Percentiles rank a stretch among this genome's conserved stretches.
phyloP scores from a whole-genome alignment of 2,888 invertebrate genomes.

The Apotomis turbidana region DNA sequence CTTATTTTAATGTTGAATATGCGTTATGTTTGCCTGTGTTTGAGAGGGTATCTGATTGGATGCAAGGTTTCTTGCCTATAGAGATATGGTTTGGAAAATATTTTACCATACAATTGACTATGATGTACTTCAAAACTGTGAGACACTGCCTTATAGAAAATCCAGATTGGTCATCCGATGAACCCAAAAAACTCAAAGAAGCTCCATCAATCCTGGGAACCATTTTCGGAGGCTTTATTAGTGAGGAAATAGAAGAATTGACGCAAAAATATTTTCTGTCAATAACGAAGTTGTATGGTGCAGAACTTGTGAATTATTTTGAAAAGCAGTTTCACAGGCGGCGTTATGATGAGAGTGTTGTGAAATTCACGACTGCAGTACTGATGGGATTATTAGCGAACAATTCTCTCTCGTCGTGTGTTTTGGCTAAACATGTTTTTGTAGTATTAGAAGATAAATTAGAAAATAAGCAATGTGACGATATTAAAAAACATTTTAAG shows the following conservation, averaged over 20 bases:
- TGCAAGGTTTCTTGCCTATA: slow-evolving; percentile 55
- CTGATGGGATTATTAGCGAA: neutral
- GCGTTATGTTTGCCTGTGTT: slow-evolving; percentile 57
- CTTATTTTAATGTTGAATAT: slow-evolving; percentile 55
- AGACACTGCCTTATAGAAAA: slow-evolving; percentile 21
- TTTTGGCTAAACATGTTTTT: slow-evolving; percentile 10
- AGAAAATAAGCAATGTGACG: neutral
- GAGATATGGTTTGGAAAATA: slow-evolving; percentile 57
- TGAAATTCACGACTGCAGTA: slow-evolving; percentile 12
- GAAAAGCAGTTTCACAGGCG: neutral
- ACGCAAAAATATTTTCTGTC: slow-evolving; percentile 57
- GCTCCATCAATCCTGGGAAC: slow-evolving; percentile 28
- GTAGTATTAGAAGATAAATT: neutral
- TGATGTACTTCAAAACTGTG: slow-evolving; percentile 18
- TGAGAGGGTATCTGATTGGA: slow-evolving; percentile 53
- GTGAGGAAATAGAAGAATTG: slow-evolving; percentile 55
- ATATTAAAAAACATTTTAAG: slow-evolving; percentile 4
- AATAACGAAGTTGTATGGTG: slow-evolving; percentile 54
- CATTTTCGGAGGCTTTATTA: slow-evolving; percentile 50
- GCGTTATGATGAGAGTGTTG: neutral
- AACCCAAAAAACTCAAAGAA: slow-evolving; percentile 25
- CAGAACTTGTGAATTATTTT: slow-evolving; percentile 49
- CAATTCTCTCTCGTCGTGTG: neutral
- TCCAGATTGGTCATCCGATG: slow-evolving; percentile 20
- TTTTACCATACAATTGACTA: slow-evolving; percentile 49